phyloP scores from a whole-genome alignment of 2,888 invertebrate genomes.

The Aspidiotus destructor region DNA sequence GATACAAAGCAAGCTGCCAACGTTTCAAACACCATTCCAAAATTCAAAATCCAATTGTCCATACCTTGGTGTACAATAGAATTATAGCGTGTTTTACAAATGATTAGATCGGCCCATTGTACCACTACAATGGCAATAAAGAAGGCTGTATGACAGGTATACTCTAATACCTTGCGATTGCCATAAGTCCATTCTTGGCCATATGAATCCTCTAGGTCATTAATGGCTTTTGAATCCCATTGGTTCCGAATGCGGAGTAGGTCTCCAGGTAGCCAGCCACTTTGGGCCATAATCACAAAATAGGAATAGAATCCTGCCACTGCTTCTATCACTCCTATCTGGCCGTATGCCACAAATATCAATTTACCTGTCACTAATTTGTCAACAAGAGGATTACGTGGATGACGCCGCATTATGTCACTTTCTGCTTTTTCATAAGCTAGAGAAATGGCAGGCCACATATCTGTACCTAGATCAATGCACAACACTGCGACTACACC shows the following conservation, averaged over 20 bases:
- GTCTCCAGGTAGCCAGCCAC: constrained; percentile 61
- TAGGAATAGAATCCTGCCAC: constrained; percentile 70
- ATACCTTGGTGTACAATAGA: constrained; percentile 67
- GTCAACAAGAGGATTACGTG: constrained; percentile 46
- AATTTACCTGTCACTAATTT: constrained; percentile 50
- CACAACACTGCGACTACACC: constrained; percentile 54
- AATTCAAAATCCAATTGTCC: constrained; percentile 55
- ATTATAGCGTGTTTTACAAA: constrained; percentile 66
- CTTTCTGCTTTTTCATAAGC: constrained; percentile 66
- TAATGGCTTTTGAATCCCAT: constrained; percentile 60
- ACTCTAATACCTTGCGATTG: constrained; percentile 59
- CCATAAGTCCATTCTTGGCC: constrained; percentile 63
- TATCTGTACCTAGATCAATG: constrained; percentile 70
- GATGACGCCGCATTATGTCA: constrained; percentile 59
- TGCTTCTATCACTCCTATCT: constrained; percentile 77
- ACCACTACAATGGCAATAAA: constrained; percentile 68
- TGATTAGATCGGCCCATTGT: constrained; percentile 66
- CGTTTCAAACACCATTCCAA: constrained; percentile 54
- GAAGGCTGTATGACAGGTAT: constrained; percentile 67
- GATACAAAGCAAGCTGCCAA: constrained; percentile 56
- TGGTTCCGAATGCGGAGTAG: constrained; percentile 58
- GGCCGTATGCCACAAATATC: constrained; percentile 72
- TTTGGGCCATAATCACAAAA: constrained; percentile 65
- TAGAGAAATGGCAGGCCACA: constrained; percentile 64
- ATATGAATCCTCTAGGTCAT: constrained; percentile 59